A percentile compares a stretch with the other conserved stretches of the same genome.
phyloP scores from a whole-genome alignment of 2,888 invertebrate species.

The Fissipunctia ypsillon region DNA sequence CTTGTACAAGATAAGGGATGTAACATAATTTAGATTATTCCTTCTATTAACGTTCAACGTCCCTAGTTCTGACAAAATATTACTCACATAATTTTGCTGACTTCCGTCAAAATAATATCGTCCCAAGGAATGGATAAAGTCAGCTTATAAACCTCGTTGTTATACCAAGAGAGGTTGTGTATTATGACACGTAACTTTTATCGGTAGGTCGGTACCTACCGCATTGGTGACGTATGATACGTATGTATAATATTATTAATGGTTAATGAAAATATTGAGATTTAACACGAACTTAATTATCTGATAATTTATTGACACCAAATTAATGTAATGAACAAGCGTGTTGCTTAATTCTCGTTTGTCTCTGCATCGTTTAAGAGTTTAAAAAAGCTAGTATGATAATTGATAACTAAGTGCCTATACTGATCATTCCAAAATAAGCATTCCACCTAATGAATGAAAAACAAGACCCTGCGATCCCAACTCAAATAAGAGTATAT shows the following conservation, averaged over 20 bases:
- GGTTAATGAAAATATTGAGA: background rate
- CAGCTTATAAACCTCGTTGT: background rate
- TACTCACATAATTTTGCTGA: slow-evolving; percentile 23
- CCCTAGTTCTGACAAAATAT: slow-evolving; percentile 23
- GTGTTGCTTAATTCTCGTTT: background rate
- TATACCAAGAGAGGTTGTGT: background rate
- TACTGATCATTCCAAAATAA: slow-evolving; percentile 1
- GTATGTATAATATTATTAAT: background rate
- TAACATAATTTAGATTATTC: slow-evolving; percentile 14
- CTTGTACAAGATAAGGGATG: slow-evolving; percentile 4
- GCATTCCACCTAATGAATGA: slow-evolving; percentile 12
- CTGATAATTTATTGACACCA: background rate
- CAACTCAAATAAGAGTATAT: slow-evolving; percentile 15
- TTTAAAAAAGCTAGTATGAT: background rate
- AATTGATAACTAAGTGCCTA: background rate
- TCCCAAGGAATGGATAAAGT: slow-evolving; percentile 19
- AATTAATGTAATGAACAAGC: background rate
- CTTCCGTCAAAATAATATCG: slow-evolving; percentile 44
- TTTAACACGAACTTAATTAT: background rate
- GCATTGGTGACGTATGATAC: background rate
- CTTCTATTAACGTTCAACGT: slow-evolving; percentile 27
- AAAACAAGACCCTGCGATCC: background rate
- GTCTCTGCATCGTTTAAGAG: background rate
- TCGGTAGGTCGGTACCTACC: background rate
- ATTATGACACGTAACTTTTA: background rate